Evolutionary conservation across 2,113 vertebrate genomes (phyloP).

Genomic region (Limnothrissa miodon): DNA sequence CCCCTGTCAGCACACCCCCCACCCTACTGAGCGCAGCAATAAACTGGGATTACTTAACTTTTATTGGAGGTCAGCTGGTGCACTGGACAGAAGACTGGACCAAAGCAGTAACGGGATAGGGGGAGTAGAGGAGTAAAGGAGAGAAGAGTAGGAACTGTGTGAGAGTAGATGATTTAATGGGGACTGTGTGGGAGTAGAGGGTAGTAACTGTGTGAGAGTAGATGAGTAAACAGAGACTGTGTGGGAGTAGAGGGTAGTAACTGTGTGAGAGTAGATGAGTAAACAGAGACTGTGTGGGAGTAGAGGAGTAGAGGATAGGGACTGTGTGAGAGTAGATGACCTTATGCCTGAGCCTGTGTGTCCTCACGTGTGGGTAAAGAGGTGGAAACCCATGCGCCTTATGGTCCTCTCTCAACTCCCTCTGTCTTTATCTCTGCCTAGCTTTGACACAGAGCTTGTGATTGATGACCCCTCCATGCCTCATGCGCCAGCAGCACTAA

Average conservation of each 20-base stretch:
- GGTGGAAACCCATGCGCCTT: background rate
- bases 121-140: background rate
- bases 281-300: too few species aligned
- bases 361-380: background rate
- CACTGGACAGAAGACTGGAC: background rate
- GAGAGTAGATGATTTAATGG: too few species aligned
- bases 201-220: too few species aligned
- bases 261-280: too few species aligned
- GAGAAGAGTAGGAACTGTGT: background rate
- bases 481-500: background rate
- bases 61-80: background rate
- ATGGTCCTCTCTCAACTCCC: background rate
- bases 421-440: background rate
- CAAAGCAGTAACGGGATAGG: too few species aligned
- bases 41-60: background rate
- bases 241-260: too few species aligned
- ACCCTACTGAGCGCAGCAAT: background rate
- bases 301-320: too few species aligned
- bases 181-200: too few species aligned
- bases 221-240: too few species aligned
- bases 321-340: background rate
- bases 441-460: background rate
- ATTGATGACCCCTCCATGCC: background rate
- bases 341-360: background rate
- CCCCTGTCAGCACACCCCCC: background rate